A percentile compares a stretch with the other conserved stretches of the same genome.
These are phyloP conservation scores for Corydoras maculifer DNA, from an alignment of 2,113 vertebrate genomes.

Conservation along the genomic window DNA sequence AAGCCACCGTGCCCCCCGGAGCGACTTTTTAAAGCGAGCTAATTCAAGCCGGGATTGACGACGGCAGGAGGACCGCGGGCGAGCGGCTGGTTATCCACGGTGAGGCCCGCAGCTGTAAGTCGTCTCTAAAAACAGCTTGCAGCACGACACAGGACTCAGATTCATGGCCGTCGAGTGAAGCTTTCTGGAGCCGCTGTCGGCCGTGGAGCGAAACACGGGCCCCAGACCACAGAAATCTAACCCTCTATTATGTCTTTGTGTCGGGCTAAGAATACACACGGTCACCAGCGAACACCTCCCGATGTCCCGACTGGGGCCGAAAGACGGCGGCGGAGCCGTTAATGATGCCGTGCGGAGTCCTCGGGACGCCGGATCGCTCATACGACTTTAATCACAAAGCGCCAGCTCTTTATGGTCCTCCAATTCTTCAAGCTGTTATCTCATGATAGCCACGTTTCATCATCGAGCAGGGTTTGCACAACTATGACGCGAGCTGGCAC, in stretches of 20 bases:
- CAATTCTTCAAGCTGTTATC: constrained; percentile 35
- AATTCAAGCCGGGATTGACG: not conserved
- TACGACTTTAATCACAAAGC: constrained; percentile 42
- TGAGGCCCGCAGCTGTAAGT: not conserved
- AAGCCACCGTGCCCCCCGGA: no score
- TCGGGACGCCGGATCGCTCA: constrained; percentile 30
- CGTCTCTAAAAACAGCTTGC: constrained; percentile 4
- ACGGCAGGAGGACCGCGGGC: constrained; percentile 9
- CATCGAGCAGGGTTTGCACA: not conserved
- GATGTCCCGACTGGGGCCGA: constrained; percentile 7
- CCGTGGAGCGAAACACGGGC: constrained; percentile 9
- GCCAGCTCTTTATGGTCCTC: constrained; percentile 30
- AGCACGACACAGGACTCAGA: not conserved
- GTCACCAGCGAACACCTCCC: not conserved
- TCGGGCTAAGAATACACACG: constrained; percentile 21
- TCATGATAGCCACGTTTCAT: constrained; percentile 3
- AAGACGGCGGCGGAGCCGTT: constrained; percentile 10
- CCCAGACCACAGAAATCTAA: constrained; percentile 19
- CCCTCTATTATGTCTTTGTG: constrained; percentile 23
- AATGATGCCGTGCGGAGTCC: constrained; percentile 26
- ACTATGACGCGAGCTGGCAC: not conserved
- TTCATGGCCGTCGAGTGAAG: constrained; percentile 1
- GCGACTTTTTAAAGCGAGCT: no score
- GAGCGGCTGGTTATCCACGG: not conserved
- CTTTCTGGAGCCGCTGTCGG: not conserved